Evolutionary conservation across 2,113 vertebrate species (phyloP).

Genomic region (Orycteropus afer): DNA sequence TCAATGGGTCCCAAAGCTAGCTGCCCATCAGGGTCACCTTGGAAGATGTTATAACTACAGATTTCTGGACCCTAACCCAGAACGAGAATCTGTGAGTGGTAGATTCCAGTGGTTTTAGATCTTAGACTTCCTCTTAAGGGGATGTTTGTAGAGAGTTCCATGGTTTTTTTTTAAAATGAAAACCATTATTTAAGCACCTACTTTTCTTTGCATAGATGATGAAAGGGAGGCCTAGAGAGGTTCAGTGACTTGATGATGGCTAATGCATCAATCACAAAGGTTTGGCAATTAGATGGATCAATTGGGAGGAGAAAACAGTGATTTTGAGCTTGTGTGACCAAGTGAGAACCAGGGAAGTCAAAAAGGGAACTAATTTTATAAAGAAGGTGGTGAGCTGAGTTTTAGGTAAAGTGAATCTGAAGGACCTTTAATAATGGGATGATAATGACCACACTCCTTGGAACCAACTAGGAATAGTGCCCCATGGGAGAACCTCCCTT

Average conservation of each 20-base stretch:
- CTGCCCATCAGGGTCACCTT: not conserved
- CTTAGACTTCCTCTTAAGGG: not conserved
- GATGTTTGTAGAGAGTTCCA: not conserved
- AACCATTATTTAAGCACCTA: not conserved
- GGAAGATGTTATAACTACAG: not conserved
- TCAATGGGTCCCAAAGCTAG: not conserved
- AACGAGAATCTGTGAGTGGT: not conserved
- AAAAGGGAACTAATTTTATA: not conserved
- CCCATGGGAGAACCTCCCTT: not conserved
- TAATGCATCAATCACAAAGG: not conserved
- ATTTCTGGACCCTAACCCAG: not conserved
- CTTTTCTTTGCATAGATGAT: not conserved
- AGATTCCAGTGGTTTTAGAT: not conserved
- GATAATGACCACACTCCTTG: not conserved
- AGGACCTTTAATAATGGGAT: not conserved
- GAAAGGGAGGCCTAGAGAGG: not conserved
- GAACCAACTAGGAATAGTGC: not conserved
- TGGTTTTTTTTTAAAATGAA: not conserved
- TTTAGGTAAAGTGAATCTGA: not conserved
- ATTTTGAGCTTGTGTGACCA: not conserved
- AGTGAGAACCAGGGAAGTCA: not conserved
- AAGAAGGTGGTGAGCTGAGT: not conserved
- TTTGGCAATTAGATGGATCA: not conserved
- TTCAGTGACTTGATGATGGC: not conserved
- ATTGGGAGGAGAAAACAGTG: not conserved